Conservation (phyloP, 1,140 invertebrate genomes). For the Eriocheir sinensis region DNA sequence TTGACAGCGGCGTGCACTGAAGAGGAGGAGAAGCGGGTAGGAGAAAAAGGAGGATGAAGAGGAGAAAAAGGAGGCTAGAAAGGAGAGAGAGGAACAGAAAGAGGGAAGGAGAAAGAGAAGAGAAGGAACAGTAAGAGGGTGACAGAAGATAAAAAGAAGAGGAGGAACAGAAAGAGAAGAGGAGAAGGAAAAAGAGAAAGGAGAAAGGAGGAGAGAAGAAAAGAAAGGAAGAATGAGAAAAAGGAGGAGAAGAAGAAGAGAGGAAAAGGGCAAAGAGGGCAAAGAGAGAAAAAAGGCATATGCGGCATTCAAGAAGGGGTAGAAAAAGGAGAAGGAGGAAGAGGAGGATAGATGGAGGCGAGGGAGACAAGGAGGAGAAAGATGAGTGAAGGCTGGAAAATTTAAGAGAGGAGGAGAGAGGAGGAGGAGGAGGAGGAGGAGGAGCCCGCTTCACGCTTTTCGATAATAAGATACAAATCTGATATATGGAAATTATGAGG, state of each 20-base stretch:
- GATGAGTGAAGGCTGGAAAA: too few species aligned
- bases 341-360: not conserved
- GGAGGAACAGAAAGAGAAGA: not conserved
- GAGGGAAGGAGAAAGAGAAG: too few species aligned
- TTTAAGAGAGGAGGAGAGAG: too few species aligned
- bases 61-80: too few species aligned
- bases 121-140: not conserved
- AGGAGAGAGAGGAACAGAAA: too few species aligned
- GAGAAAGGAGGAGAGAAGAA: not conserved
- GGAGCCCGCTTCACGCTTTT: not conserved
- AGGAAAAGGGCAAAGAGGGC: not conserved
- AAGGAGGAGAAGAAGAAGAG: not conserved
- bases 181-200: not conserved
- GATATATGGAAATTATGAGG: slow-evolving; percentile 10
- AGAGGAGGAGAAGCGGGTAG: too few species aligned
- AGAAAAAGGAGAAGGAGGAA: too few species aligned
- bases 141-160: not conserved
- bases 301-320: too few species aligned
- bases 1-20: not conserved
- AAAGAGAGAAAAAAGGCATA: too few species aligned
- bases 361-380: too few species aligned
- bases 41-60: too few species aligned
- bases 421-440: slow-evolving; percentile 2
- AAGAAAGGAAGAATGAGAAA: not conserved
- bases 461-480: slow-evolving; percentile 18